Conservation (phyloP, 2,113 vertebrate species). For the Hippopotamus amphibius region DNA sequence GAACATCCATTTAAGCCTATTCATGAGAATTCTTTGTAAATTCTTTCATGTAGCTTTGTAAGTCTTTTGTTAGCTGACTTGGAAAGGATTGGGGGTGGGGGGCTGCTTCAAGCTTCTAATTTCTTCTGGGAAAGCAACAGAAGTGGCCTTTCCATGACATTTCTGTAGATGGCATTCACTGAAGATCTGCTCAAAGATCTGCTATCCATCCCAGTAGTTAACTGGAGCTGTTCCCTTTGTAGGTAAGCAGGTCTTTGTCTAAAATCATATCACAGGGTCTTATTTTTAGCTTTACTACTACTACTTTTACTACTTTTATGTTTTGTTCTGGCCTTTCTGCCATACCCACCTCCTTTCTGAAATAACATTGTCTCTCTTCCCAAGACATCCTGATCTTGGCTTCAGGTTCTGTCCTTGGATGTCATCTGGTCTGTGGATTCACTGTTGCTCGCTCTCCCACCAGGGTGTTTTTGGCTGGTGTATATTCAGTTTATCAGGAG, state of each 20-base stretch:
- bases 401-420: background rate
- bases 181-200: background rate
- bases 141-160: background rate
- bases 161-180: background rate
- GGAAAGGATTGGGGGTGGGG: background rate
- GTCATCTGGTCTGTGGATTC: background rate
- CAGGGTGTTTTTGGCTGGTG: background rate
- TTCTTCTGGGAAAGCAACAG: constrained; percentile 27
- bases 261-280: background rate
- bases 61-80: constrained; percentile 17
- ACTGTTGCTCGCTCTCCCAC: background rate
- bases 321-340: background rate
- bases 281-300: background rate
- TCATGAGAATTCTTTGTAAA: constrained; percentile 41
- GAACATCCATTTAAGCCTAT: background rate
- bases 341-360: background rate
- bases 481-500: background rate
- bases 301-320: background rate
- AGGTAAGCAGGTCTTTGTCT: background rate
- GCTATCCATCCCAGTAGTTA: background rate
- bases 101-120: background rate
- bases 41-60: background rate
- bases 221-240: background rate
- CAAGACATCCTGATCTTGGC: background rate
- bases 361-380: background rate